Evolutionary conservation across 2,888 invertebrate genomes (phyloP), one percentile per base, ranked within the genome.

Genomic region (Drosophila anceps): DNA sequence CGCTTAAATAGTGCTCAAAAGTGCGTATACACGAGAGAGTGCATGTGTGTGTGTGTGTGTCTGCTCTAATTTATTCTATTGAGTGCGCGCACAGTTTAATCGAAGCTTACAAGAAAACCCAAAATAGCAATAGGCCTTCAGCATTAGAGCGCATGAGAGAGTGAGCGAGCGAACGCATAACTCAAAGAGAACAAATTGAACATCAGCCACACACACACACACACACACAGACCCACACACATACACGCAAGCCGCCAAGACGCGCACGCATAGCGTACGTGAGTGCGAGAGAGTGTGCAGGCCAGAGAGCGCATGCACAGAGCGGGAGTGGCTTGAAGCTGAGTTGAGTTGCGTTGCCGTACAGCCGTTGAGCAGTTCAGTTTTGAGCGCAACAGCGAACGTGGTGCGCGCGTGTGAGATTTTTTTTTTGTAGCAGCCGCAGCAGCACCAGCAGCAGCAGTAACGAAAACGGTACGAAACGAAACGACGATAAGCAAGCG

Each of bases 21-120:
- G 41, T 46, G 41, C 66, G 50, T 35, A 27, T n/a, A 7, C 37
- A 53, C 4, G 24, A n/a, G 41, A 13, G 53, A 57, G 33, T 8
- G 13, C n/a, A 20, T 15, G 31, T 55, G 24, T 60, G 46, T n/a
- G n/a, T 15, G 24, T 24, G 41, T 65, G 46, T 54, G 55, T 44
- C 24, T 81, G 81, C 73, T 81, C 79, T 75, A 88, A 69, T 77
- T 85, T 81, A 54, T 65, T 69, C 12, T 51, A 54, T 69, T 72
- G 63, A 61, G 43, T 70, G 64, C 43, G 58, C 72, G 85, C 82
- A 82, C 88, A 73, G 62, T 76, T 76, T 77, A 82, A 77, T 62
- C 59, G 67, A 57, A 83, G 73, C 83, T 82, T 84, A 80, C 31
- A 58, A 18, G 9, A 31, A 24, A 67, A 18, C n/a, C 68, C 57